Evolutionary conservation across 2,888 invertebrate genomes (phyloP).

Genomic region (Leuctra nigra): DNA sequence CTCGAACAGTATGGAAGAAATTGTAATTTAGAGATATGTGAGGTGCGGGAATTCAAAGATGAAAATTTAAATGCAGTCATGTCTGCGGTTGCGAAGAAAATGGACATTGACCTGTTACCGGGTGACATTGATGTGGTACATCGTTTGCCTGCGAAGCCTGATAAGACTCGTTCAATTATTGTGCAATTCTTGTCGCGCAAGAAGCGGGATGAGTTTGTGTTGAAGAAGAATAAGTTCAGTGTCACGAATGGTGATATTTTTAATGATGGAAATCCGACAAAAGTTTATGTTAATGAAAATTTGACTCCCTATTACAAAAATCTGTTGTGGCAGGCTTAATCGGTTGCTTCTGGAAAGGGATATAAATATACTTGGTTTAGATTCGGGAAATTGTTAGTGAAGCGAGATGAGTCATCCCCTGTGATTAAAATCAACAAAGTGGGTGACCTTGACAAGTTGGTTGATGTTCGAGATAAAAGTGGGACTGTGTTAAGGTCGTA

Average conservation of each 20-base stretch:
- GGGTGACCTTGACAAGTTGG: background rate
- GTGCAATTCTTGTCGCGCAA: background rate
- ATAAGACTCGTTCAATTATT: background rate
- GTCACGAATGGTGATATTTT: background rate
- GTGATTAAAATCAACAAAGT: background rate
- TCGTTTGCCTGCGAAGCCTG: background rate
- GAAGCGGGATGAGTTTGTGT: conserved; percentile 1
- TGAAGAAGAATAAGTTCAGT: background rate
- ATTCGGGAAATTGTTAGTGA: background rate
- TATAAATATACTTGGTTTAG: background rate
- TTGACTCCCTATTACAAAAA: conserved; percentile 1
- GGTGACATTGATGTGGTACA: background rate
- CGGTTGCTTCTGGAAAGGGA: background rate
- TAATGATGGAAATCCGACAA: background rate
- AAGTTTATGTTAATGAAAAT: conserved; percentile 4
- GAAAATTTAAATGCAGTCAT: background rate
- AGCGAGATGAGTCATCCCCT: background rate
- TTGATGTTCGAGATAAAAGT: background rate
- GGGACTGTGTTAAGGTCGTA: no score
- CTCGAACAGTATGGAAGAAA: no score
- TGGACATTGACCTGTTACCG: background rate
- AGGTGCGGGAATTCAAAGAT: background rate
- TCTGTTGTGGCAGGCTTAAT: background rate
- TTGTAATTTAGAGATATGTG: background rate
- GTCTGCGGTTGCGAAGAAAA: background rate